Conservation (phyloP, 1,140 invertebrate genomes). For the fruit fly (Drosophila melanogaster) region Release_6_plus_ISO1_MT NT_033779.5:10901501-10902000, state of each 20-base stretch:
- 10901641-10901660: background rate
- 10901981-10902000: no score
- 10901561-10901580: conserved; percentile 24
- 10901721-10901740: background rate
- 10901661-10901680: conserved; percentile 22
- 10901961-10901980: no score
- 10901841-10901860: background rate
- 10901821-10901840: background rate
- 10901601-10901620: conserved; percentile 23
- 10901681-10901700: conserved; percentile 17
- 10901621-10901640: background rate
- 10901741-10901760: background rate
- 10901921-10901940: no score
- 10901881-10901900: no score
- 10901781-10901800: background rate
- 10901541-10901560: conserved; percentile 1
- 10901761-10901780: background rate
- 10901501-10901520: conserved; percentile 7
- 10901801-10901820: background rate
- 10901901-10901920: no score
- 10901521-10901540: background rate
- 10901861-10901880: no score
- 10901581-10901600: background rate
- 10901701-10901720: background rate
- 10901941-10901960: no score